These are phyloP conservation scores for Aptenodytes forsteri DNA, from an alignment of 2,113 vertebrate genomes.

Conservation along the genomic window DNA sequence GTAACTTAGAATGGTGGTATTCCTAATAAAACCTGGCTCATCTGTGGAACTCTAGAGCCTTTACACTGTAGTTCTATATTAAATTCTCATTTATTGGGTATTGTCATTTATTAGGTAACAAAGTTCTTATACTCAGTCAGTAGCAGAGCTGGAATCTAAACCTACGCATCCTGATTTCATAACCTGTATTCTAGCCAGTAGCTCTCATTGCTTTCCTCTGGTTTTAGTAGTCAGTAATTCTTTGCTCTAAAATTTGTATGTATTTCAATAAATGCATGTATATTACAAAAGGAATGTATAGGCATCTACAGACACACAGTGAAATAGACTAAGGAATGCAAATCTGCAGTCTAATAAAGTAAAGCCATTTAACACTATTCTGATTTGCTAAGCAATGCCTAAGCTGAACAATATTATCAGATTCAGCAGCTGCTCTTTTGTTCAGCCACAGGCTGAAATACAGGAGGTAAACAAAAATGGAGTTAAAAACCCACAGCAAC, in stretches of 20 bases:
- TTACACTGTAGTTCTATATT: background rate
- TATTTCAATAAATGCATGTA: background rate
- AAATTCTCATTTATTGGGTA: background rate
- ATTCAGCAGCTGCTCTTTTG: constrained; percentile 37
- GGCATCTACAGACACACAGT: background rate
- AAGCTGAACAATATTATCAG: background rate
- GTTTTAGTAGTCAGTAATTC: background rate
- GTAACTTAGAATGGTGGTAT: background rate
- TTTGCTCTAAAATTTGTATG: background rate
- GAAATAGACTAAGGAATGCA: background rate
- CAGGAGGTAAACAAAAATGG: background rate
- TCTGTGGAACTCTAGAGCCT: background rate
- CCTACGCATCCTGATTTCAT: background rate
- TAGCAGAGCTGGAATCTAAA: background rate
- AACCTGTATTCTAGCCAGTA: background rate
- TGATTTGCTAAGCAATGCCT: background rate
- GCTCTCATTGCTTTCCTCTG: background rate
- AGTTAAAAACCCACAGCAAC: background rate
- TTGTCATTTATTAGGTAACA: background rate
- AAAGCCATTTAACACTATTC: background rate
- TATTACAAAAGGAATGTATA: background rate
- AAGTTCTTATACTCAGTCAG: background rate
- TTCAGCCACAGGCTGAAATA: constrained; percentile 5
- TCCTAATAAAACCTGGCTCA: background rate
- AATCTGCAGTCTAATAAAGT: background rate